These are phyloP conservation scores for Sarcophaga bullata DNA, from an alignment of 1,140 invertebrate genomes.

Conservation along the genomic window DNA sequence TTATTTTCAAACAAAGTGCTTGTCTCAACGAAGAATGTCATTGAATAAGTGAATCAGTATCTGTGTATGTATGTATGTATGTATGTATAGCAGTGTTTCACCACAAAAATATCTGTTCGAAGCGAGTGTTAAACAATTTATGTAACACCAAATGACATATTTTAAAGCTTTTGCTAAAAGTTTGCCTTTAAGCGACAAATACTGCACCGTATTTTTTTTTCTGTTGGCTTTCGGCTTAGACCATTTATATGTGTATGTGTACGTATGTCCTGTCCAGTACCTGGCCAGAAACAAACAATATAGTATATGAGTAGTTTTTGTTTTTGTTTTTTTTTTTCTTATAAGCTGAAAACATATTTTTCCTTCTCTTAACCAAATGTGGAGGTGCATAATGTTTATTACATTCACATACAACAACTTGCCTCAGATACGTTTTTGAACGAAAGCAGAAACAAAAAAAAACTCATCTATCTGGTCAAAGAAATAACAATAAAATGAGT, in stretches of 20 bases:
- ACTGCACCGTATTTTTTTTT: conserved; percentile 6
- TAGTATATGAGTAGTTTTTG: conserved; percentile 13
- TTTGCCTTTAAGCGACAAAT: conserved; percentile 34
- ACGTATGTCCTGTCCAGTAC: not conserved
- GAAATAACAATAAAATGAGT: not conserved
- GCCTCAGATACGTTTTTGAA: conserved; percentile 25
- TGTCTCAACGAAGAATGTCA: not conserved
- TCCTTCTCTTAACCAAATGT: conserved; percentile 24
- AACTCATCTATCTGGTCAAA: conserved; percentile 18
- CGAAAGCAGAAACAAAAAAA: not conserved
- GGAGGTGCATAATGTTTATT: conserved; percentile 41
- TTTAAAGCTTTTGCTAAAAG: conserved; percentile 42
- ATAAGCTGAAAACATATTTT: too few species aligned
- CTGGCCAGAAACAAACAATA: conserved; percentile 6
- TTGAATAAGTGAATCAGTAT: too few species aligned
- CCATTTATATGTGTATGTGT: conserved; percentile 21
- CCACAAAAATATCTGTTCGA: conserved; percentile 30
- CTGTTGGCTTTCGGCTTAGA: not conserved
- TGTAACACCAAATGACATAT: conserved; percentile 45
- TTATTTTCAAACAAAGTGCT: conserved; percentile 16
- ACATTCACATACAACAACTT: conserved; percentile 33
- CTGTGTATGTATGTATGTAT: not conserved
- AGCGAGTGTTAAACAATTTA: conserved; percentile 43
- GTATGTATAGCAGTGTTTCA: not conserved
- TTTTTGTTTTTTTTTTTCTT: conserved; percentile 23